Evolutionary conservation across 2,113 vertebrate species (phyloP), one percentile per base, ranked within the genome.

Genomic region (Oxygymnocypris stewartii): DNA sequence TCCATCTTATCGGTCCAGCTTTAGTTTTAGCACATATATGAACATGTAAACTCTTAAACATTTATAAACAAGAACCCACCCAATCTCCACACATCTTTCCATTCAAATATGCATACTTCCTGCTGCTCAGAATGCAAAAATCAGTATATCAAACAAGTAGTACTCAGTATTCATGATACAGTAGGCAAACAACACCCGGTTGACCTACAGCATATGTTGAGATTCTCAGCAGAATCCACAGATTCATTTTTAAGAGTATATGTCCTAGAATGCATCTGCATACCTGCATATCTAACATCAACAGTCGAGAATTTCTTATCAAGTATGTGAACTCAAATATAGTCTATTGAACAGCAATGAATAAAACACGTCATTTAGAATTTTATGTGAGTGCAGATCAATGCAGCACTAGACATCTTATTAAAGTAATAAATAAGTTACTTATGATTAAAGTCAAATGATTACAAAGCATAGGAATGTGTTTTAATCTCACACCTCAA

Each of bases 151-250:
- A 51, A 78, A 49, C 47, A 77, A 51, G 75, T 49, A 75, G 23
- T 47, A 44, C 47, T 77, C 47, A 77, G 75, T 47, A 75, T 75
- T 47, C 73, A 75, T 14, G 73, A 75, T 75, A 31, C n/a, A 20
- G 75, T 78, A 18, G 7, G 0, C 75, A 54, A 49, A 78, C 47
- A 78, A 28, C 75, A 54, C 44, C 47, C 47, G 18, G 6, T 25
- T 78, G 75, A 78, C 44, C 75, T 78, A 75, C 47, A 35, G 75
- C 47, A 78, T 78, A 25, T 78, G 44, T 28, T 35, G 47, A 54
- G 75, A 78, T 31, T 78, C 28, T 54, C 28, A 31, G 28, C 28
- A 31, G 28, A 31, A 31, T 49, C 13, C 3, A 14, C 47, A 49
- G 47, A 49, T 49, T 49, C 2, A 44, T 44, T 13, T 54, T 18